These are phyloP conservation scores for Hypsibius dujardini DNA, from an alignment of 1,140 invertebrate species.

Conservation along the genomic window DNA sequence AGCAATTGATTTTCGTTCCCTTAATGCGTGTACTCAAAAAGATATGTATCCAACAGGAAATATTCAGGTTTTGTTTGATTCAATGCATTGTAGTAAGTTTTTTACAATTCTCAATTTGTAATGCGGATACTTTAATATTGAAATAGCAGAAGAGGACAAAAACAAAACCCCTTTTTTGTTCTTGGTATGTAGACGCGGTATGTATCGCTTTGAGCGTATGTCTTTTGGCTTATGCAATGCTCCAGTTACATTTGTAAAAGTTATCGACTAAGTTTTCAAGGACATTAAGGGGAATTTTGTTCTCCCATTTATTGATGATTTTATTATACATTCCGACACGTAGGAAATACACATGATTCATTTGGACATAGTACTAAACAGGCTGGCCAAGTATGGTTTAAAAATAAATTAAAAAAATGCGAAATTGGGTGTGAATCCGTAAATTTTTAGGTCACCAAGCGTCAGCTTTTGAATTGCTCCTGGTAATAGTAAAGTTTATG, in stretches of 20 bases:
- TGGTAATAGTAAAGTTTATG: background rate
- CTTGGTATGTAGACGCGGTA: slow-evolving; percentile 17
- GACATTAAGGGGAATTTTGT: background rate
- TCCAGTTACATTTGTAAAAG: slow-evolving; percentile 19
- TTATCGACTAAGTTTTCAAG: slow-evolving; percentile 12
- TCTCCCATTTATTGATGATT: background rate
- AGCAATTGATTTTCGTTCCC: background rate
- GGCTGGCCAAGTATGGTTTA: background rate
- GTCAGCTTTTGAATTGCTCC: background rate
- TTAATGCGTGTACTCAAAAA: background rate
- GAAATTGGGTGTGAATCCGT: background rate
- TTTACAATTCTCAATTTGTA: background rate
- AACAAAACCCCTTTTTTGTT: background rate
- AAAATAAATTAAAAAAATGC: background rate
- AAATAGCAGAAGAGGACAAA: background rate
- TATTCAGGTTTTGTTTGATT: background rate
- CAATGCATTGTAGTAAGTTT: background rate
- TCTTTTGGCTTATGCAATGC: slow-evolving; percentile 21
- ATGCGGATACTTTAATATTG: background rate
- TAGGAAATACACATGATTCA: background rate
- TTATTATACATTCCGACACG: background rate
- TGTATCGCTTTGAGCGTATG: slow-evolving; percentile 19
- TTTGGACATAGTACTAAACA: background rate
- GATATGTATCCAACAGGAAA: background rate
- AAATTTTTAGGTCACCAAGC: background rate